Base-by-base conservation (phyloP, 2,888 invertebrate species). In the Cheiracanthium punctorium region DNA sequence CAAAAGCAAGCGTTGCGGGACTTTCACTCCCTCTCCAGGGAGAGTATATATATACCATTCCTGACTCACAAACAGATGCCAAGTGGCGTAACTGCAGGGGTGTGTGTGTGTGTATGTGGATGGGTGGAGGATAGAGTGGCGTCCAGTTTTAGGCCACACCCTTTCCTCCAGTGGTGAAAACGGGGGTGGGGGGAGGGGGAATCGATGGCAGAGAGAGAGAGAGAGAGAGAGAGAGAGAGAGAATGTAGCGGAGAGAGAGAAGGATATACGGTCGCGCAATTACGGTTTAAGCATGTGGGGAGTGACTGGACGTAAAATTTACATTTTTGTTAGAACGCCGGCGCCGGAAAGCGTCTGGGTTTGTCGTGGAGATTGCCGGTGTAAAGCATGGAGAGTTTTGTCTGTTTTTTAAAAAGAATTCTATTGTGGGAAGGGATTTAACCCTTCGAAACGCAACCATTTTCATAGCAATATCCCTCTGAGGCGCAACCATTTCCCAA, bases 61-160 rank as follows among this genome's bases (percentile, higher is more conserved):
- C 58, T 24, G 58, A 58, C 24, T 58, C 58, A 58, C 58, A 58
- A 58, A 58, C 58, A 58, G 58, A 58, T 58, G 58, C 24, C 24
- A 58, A 58, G 58, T 58, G 58, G 58, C 24, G n/a, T n/a, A n/a
- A 58, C 7, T 58, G 17, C 58, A 17, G 20, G 58, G 20, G 4
- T 2, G 17, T 1, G 24, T 24, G 24, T 24, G 24, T 1, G 58
- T 20, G 24, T 1, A 17, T 20, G 58, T 48, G 17, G 17, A 7
- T 4, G 48, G 48, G 48, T 48, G 48, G 48, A 12, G 37, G 48
- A 10, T 2, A 58, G n/a, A 20, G 58, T 20, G 24, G 58, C 24
- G 58, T 58, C 58, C 58, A 24, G 24, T 58, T 20, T 58, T 17
- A 24, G 20, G 58, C 58, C 58, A 58, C 58, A 58, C 58, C 58